These are phyloP conservation scores for Euspilapteryx auroguttella DNA, from an alignment of 2,888 invertebrate species.

Conservation along the genomic window DNA sequence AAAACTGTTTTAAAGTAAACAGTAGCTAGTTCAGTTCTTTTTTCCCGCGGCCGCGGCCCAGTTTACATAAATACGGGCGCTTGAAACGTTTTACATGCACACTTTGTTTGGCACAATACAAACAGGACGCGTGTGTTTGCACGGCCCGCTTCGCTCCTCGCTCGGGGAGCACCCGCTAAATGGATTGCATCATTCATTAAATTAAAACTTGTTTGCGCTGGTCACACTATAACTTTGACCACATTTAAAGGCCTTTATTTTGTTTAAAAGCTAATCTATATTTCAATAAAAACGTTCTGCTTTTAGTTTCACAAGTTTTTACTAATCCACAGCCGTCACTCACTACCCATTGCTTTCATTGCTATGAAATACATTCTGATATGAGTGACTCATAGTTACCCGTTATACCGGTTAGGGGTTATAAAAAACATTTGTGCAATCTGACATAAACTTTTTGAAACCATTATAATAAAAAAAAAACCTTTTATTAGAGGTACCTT, in stretches of 20 bases:
- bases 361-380: no score
- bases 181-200: slow-evolving; percentile 24
- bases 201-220: slow-evolving; percentile 15
- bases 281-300: no score
- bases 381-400: no score
- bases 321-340: no score
- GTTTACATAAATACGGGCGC: slow-evolving; percentile 38
- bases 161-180: slow-evolving; percentile 13
- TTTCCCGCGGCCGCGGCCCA: slow-evolving; percentile 14
- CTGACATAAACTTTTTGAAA: no score
- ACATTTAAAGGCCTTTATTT: slow-evolving; percentile 1
- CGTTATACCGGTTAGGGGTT: no score
- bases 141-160: slow-evolving; percentile 15
- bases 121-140: slow-evolving; percentile 24
- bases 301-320: no score
- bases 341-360: no score
- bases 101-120: slow-evolving; percentile 29
- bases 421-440: no score
- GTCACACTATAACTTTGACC: not conserved
- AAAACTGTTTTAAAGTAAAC: slow-evolving; percentile 29
- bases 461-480: no score
- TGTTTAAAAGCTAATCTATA: no score
- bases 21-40: slow-evolving; percentile 25
- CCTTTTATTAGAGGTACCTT: no score
- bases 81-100: slow-evolving; percentile 12